Conservation (phyloP, 2,888 invertebrate species). For the Amorpha juglandis region DNA sequence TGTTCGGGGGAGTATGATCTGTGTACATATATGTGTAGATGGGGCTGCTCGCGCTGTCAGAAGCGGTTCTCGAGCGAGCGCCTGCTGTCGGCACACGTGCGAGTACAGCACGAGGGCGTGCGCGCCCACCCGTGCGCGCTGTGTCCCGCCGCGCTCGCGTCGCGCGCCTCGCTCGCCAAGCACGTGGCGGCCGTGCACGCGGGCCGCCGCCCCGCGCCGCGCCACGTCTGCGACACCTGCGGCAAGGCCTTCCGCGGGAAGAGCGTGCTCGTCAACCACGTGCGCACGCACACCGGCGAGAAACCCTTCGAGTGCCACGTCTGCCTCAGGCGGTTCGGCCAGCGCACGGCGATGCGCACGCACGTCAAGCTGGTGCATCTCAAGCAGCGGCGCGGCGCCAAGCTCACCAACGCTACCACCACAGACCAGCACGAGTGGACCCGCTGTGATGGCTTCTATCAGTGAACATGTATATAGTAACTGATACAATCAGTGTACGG, state of each 20-base stretch:
- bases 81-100: neutral
- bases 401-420: too few species aligned
- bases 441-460: too few species aligned
- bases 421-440: too few species aligned
- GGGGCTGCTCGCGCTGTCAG: slow-evolving; percentile 12
- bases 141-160: slow-evolving; percentile 75
- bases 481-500: too few species aligned
- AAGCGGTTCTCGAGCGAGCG: slow-evolving; percentile 14
- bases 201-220: slow-evolving; percentile 49
- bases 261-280: slow-evolving; percentile 52
- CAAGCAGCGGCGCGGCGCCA: neutral
- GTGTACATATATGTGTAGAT: neutral
- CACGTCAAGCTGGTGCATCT: slow-evolving; percentile 72
- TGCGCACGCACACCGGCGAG: slow-evolving; percentile 30
- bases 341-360: slow-evolving; percentile 70
- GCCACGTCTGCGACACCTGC: slow-evolving; percentile 71
- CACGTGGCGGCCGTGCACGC: slow-evolving; percentile 62
- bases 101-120: slow-evolving; percentile 69
- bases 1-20: too few species aligned
- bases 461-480: too few species aligned
- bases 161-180: slow-evolving; percentile 58
- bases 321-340: slow-evolving; percentile 40
- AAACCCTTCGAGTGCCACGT: slow-evolving; percentile 26
- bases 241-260: slow-evolving; percentile 71
- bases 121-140: slow-evolving; percentile 60